phyloP scores from a whole-genome alignment of 2,797 vertebrate genomes.

The Galago senegalensis region DNA sequence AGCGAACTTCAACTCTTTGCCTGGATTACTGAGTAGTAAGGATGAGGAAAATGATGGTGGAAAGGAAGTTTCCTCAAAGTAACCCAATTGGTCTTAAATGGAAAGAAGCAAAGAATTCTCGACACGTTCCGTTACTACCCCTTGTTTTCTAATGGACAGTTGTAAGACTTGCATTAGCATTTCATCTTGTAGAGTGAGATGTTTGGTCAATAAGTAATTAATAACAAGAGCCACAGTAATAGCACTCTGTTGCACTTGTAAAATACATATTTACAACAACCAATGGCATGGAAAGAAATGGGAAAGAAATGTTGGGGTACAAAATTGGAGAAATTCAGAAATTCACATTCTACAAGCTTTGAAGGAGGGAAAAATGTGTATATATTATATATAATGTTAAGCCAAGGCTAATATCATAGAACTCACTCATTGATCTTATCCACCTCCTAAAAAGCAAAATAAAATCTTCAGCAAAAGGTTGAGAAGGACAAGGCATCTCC shows the following conservation, averaged over 20 bases:
- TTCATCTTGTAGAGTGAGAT: neutral
- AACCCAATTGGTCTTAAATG: neutral
- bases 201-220: neutral
- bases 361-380: neutral
- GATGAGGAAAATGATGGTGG: slow-evolving; percentile 30
- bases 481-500: slow-evolving; percentile 37
- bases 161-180: neutral
- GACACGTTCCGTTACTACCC: neutral
- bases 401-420: neutral
- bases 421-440: neutral
- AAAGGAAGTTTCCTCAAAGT: slow-evolving; percentile 29
- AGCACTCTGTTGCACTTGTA: neutral
- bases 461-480: slow-evolving; percentile 57
- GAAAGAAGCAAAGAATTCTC: slow-evolving; percentile 42
- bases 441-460: slow-evolving; percentile 38
- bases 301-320: neutral
- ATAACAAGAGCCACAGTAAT: neutral
- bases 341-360: neutral
- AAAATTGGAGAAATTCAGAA: slow-evolving; percentile 49
- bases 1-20: slow-evolving; percentile 30
- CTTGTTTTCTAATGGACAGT: neutral
- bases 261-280: neutral
- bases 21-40: neutral
- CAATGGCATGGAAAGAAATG: slow-evolving; percentile 18
- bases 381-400: neutral